phyloP scores from a whole-genome alignment of 1,140 invertebrate genomes.

The Micrasema longulum region DNA sequence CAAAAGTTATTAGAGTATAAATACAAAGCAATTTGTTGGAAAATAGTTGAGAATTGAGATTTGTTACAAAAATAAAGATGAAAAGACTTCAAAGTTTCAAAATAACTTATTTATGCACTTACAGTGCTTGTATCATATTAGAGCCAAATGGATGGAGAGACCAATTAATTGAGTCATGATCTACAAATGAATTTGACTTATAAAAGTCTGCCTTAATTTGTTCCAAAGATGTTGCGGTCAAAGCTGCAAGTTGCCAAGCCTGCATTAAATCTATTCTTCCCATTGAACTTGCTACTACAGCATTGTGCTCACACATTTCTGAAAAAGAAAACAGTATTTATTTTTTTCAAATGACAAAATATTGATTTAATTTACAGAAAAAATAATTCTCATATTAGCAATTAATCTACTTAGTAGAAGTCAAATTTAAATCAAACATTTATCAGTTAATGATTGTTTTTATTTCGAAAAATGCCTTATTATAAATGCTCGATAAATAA shows the following conservation, averaged over 20 bases:
- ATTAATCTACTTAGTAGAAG: too few species aligned
- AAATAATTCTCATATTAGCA: too few species aligned
- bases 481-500: neutral
- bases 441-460: neutral
- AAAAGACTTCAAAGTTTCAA: neutral
- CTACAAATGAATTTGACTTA: conserved; percentile 59
- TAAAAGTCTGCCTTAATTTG: conserved; percentile 57
- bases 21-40: neutral
- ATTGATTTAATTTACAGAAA: too few species aligned
- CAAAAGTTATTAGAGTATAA: too few species aligned
- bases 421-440: too few species aligned
- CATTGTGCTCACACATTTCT: conserved; percentile 86
- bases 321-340: conserved; percentile 43
- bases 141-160: conserved; percentile 87
- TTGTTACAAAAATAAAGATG: neutral
- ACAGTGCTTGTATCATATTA: conserved; percentile 87
- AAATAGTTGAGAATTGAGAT: neutral
- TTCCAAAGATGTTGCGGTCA: conserved; percentile 73
- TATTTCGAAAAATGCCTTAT: neutral
- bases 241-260: conserved; percentile 84
- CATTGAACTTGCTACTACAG: conserved; percentile 76
- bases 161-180: conserved; percentile 79
- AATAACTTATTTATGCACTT: conserved; percentile 60
- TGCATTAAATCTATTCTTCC: conserved; percentile 87
- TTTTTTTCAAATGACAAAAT: neutral